Base-by-base conservation (phyloP, 92 coral and sea anemone genomes). In the Desmophyllum pertusum region DNA sequence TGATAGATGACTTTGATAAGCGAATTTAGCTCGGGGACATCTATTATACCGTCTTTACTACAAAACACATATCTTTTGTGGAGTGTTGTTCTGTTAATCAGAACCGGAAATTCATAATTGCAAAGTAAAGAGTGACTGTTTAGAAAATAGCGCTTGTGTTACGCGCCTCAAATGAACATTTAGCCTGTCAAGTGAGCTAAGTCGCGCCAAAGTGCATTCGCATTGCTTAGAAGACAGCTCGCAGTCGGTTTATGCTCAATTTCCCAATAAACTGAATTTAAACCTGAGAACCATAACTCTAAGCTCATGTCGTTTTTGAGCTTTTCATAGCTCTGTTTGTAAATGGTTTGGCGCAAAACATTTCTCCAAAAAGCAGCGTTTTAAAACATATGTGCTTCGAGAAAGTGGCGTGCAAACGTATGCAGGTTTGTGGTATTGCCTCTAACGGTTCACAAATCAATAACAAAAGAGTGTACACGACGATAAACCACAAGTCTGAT, bases 111-210 rank as follows among this genome's bases (percentile, higher is more conserved):
- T 59, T 35, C 71, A 59, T 82, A 71, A 82, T 82, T 82, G 61
- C 48, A 72, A 82, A 70, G 86, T 82, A 51, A 82, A 82, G 86
- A 82, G 86, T 82, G 59, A 72, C 86, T 71, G 86, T 82, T 82
- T 82, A 82, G 59, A 82, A 42, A 30, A 38, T 71, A 37, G 61
- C 40, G 40, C 71, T 71, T 55, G 61, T 57, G 4, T 40, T 21
- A 10, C 17, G 61, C 48, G 57, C 72, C 55, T 70, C 62, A 52
- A 59, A 70, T 43, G 79, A 41, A 53, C 86, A 71, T 72, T 30
- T 71, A 52, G 39, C 10, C 31, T 38, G 41, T 61, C 6, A 46
- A 19, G 37, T 53, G 35, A 51, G 25, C 69, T 40, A 19, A 15
- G 55, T 2, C 69, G 70, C 57, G 25, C 41, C 21, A 25, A 69